Evolutionary conservation across 2,888 invertebrate genomes (phyloP).

Genomic region (Auanema freiburgensis): DNA sequence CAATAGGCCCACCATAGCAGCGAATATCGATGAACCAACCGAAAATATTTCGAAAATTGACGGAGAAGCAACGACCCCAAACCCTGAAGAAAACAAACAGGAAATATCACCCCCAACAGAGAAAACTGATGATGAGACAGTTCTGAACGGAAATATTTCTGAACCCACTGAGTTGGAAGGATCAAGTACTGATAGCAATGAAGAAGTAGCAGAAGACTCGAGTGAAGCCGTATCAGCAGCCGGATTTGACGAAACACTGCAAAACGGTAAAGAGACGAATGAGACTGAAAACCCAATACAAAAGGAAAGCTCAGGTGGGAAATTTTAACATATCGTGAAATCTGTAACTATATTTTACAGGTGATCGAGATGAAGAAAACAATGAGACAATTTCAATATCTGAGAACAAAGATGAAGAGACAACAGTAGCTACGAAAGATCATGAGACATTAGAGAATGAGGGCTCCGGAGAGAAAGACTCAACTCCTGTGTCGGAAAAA

Average conservation of each 20-base stretch:
- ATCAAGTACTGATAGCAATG: constrained; percentile 12
- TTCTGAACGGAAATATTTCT: constrained; percentile 6
- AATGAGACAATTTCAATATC: no score
- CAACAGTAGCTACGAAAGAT: no score
- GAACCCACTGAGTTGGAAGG: not conserved
- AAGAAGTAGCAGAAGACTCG: constrained; percentile 15
- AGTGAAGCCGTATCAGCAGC: constrained; percentile 14
- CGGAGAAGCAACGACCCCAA: not conserved
- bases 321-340: no score
- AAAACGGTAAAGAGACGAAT: no score
- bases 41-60: constrained; percentile 2
- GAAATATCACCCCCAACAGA: constrained; percentile 10
- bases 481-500: no score
- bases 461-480: no score
- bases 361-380: no score
- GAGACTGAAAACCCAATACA: no score
- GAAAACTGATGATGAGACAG: not conserved
- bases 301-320: no score
- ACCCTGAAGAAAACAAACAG: constrained; percentile 1
- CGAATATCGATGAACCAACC: not conserved
- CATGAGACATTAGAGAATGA: no score
- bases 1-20: constrained; percentile 1
- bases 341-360: no score
- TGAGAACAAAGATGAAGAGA: no score
- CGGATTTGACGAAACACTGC: not conserved